These are phyloP conservation scores for Semicossyphus pulcher DNA, from an alignment of 2,113 vertebrate species.

Conservation along the genomic window DNA sequence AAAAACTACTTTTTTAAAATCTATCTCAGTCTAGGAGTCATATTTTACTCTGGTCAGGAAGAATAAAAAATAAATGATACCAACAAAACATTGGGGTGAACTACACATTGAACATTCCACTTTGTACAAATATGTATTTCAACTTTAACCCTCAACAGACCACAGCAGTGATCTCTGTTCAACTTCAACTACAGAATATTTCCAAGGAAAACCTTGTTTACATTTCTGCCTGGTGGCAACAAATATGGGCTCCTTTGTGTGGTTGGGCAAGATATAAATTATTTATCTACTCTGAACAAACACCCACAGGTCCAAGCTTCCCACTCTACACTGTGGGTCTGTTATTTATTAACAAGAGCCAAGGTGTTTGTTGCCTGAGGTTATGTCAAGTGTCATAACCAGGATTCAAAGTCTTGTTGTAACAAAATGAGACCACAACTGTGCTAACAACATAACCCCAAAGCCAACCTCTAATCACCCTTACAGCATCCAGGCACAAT, in stretches of 20 bases:
- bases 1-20: too few relatives aligned
- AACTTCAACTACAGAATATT: neutral
- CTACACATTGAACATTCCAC: too few relatives aligned
- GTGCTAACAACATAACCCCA: conserved; percentile 2
- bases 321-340: conserved; percentile 3
- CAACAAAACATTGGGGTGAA: too few relatives aligned
- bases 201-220: neutral
- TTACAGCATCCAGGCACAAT: neutral
- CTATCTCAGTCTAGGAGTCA: too few relatives aligned
- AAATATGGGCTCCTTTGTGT: conserved; percentile 9
- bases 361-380: conserved; percentile 21
- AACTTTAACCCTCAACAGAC: too few relatives aligned
- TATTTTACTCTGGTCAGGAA: too few relatives aligned
- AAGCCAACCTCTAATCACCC: conserved; percentile 10
- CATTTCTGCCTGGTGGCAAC: conserved; percentile 18
- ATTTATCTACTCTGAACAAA: conserved; percentile 65
- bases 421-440: neutral
- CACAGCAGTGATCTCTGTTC: neutral
- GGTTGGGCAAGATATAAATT: conserved; percentile 38
- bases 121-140: too few relatives aligned
- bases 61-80: too few relatives aligned
- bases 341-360: conserved; percentile 56
- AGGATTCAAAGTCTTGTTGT: conserved; percentile 24
- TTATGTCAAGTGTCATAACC: conserved; percentile 28
- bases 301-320: conserved; percentile 42